Conservation (phyloP, 37 sponge, comb jelly and placozoan species). For the Cliona cf. orientalis region DNA sequence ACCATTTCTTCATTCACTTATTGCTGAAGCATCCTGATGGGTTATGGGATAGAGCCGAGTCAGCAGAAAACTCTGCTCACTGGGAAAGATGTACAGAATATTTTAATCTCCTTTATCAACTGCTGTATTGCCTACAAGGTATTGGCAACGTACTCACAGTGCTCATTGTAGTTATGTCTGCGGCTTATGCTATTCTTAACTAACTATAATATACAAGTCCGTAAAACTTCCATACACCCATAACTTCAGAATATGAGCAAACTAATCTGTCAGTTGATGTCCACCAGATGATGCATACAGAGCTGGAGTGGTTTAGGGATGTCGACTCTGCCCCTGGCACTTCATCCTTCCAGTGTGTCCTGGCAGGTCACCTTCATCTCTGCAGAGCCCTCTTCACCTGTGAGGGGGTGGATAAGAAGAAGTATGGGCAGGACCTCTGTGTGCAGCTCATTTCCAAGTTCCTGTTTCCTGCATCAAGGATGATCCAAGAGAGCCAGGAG, state of each 20-base stretch:
- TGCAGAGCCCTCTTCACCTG: conserved; percentile 72
- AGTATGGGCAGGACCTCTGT: conserved; percentile 60
- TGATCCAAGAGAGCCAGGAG: conserved; percentile 43
- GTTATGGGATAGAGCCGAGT: conserved; percentile 40
- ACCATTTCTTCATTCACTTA: conserved; percentile 76
- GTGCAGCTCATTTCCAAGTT: conserved; percentile 67
- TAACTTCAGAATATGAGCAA: conserved; percentile 61
- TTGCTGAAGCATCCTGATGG: conserved; percentile 37
- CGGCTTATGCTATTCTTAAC: too few relatives aligned
- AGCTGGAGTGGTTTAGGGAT: conserved; percentile 66
- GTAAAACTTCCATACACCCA: too few relatives aligned
- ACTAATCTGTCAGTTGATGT: conserved; percentile 53
- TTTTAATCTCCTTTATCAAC: conserved; percentile 58
- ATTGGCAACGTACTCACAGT: not conserved
- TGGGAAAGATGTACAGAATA: conserved; percentile 69
- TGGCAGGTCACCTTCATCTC: conserved; percentile 91
- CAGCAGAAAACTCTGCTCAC: conserved; percentile 7
- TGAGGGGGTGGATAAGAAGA: conserved; percentile 73
- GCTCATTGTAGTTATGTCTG: not conserved
- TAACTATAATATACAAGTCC: too few relatives aligned
- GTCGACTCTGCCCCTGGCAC: conserved; percentile 5
- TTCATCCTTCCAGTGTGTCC: conserved; percentile 49
- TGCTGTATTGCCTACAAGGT: conserved; percentile 25
- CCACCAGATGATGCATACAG: conserved; percentile 52
- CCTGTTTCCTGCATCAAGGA: conserved; percentile 91